Percentiles rank a stretch among this genome's conserved stretches.
These are phyloP conservation scores for Aphis craccivora DNA, from an alignment of 1,140 invertebrate genomes.

Conservation along the genomic window DNA sequence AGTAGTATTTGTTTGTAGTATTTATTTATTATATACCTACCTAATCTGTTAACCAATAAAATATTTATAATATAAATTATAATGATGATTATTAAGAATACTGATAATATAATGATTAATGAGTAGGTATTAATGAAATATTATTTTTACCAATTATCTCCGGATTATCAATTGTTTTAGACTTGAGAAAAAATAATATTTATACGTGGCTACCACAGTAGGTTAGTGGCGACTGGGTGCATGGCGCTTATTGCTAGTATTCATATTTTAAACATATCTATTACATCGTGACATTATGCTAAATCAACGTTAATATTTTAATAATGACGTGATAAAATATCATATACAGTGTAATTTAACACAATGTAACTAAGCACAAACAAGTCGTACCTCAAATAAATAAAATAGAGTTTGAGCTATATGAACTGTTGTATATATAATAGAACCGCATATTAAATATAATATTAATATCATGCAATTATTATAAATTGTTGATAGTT, in stretches of 20 bases:
- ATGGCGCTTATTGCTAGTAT: not conserved
- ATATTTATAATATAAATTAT: too few relatives aligned
- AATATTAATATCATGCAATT: not conserved
- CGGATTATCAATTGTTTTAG: not conserved
- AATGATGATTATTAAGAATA: too few relatives aligned
- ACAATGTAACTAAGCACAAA: not conserved
- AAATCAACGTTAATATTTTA: not conserved
- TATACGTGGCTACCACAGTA: not conserved
- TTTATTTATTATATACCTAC: not conserved
- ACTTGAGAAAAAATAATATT: not conserved
- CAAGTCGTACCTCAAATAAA: not conserved
- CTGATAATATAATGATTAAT: too few relatives aligned
- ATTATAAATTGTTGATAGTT: not conserved
- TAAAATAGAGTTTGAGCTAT: not conserved
- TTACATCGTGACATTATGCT: not conserved
- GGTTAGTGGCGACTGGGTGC: not conserved
- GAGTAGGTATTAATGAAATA: too few relatives aligned
- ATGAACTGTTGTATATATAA: not conserved
- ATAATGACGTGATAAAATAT: not conserved
- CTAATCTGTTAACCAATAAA: too few relatives aligned
- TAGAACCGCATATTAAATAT: not conserved
- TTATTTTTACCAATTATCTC: not conserved
- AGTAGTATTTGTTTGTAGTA: not conserved
- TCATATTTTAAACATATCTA: not conserved
- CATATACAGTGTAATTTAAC: not conserved